These are phyloP conservation scores for Sebastes nivosus DNA, from an alignment of 2,797 vertebrate genomes.

Conservation along the genomic window DNA sequence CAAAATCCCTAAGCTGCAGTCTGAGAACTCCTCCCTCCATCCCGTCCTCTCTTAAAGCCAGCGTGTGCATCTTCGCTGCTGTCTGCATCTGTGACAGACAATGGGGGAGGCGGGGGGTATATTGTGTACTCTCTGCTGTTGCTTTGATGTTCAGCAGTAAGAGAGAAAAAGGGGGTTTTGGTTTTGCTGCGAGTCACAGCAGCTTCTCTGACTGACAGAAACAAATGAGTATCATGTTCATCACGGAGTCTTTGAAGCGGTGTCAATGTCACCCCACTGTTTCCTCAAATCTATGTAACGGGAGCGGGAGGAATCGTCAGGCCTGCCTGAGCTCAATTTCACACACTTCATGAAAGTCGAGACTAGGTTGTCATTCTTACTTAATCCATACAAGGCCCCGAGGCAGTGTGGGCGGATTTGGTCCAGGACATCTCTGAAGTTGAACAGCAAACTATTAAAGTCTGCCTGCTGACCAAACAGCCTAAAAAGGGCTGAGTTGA, in stretches of 20 bases:
- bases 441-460: slow-evolving; percentile 45
- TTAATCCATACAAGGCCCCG: slow-evolving; percentile 45
- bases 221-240: slow-evolving; percentile 80
- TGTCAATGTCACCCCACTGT: slow-evolving; percentile 47
- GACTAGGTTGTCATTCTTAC: slow-evolving; percentile 58
- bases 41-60: slow-evolving; percentile 24
- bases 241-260: slow-evolving; percentile 56
- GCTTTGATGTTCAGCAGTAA: slow-evolving; percentile 69
- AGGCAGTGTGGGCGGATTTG: slow-evolving; percentile 36
- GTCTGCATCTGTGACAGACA: slow-evolving; percentile 40
- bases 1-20: slow-evolving; percentile 66
- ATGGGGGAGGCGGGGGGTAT: neutral
- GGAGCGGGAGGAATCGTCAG: slow-evolving; percentile 31
- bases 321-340: slow-evolving; percentile 59
- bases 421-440: slow-evolving; percentile 32
- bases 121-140: slow-evolving; percentile 37
- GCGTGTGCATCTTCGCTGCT: slow-evolving; percentile 2
- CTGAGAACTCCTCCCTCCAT: slow-evolving; percentile 48
- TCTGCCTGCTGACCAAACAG: slow-evolving; percentile 50
- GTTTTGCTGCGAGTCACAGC: slow-evolving; percentile 32
- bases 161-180: slow-evolving; percentile 38
- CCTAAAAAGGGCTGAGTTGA: slow-evolving; percentile 1
- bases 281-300: slow-evolving; percentile 47
- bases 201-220: slow-evolving; percentile 75
- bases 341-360: slow-evolving; percentile 62